Base-by-base conservation (phyloP, 1,140 invertebrate species). In the Drosophila bocki region DNA sequence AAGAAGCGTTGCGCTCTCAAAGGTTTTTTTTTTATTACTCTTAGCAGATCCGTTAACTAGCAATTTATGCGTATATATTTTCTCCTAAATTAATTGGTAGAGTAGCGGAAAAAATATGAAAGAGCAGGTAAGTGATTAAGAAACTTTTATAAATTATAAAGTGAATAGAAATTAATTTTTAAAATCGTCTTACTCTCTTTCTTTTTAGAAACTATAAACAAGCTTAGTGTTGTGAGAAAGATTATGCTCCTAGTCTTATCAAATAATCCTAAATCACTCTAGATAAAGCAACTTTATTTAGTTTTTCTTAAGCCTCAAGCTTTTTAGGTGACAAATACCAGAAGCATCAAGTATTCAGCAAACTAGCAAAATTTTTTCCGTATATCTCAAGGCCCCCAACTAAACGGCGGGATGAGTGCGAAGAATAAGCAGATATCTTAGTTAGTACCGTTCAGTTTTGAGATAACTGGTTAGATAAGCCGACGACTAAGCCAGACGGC, bases 381-480 rank as follows among this genome's bases (percentile, higher is more conserved):
- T 48, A 48, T 68, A 77, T 67, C 75, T 56, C 56, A 68, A 68
- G 56, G 48, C 42, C 51, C 19, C 15, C 15, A 39, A 26, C 39
- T 41, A 35, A 67, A 37, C 51, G 45, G 32, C 1, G 32, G 19
- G 44, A 57, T 71, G 26, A 45, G 41, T 35, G 62, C 32, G n/a
- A 47, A 32, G 33, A 62, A 33, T 50, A 64, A 15, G 68, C 15
- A 69, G 68, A 57, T 72, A 71, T 72, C 53, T 42, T 29, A 60
- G 69, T 59, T 59, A 72, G 64, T 77, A 77, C 75, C 74, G 75
- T 77, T 78, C 50, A 50, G 56, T 54, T 54, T 48, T 22, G 32
- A 77, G 75, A 77, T 77, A 77, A 77, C 74, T 77, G 75, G 62
- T 77, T 37, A 68, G 75, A 77, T 77, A 77, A 77, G 67, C 65